Percentiles rank a stretch among this genome's conserved stretches.
These are phyloP conservation scores for Acipenser ruthenus DNA, from an alignment of 2,797 vertebrate species.

Conservation along the genomic window DNA sequence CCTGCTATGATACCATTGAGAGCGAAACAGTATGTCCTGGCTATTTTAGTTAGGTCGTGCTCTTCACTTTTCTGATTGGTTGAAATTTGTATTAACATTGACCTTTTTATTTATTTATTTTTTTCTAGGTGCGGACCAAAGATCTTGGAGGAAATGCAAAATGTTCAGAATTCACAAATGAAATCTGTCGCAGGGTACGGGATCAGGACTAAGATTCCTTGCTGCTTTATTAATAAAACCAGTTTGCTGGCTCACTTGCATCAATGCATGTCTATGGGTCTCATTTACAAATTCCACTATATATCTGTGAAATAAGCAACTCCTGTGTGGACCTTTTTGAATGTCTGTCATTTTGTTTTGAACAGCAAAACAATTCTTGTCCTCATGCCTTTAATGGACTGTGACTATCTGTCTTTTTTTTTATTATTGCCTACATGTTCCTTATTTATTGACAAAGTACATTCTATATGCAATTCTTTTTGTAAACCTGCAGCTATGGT, in stretches of 20 bases:
- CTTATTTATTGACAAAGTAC: constrained; percentile 38
- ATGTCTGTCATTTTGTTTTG: constrained; percentile 25
- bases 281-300: constrained; percentile 29
- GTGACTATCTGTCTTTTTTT: constrained; percentile 29
- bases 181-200: constrained; percentile 78
- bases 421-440: constrained; percentile 26
- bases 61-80: not conserved
- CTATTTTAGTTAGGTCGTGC: not conserved
- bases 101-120: constrained; percentile 11
- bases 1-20: constrained; percentile 84
- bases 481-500: too few species aligned
- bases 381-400: constrained; percentile 24
- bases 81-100: too few species aligned
- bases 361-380: constrained; percentile 29
- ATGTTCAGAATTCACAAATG: constrained; percentile 87
- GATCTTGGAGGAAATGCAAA: constrained; percentile 88
- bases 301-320: constrained; percentile 12
- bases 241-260: not conserved
- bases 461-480: not conserved
- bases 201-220: constrained; percentile 47
- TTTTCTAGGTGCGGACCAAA: constrained; percentile 75
- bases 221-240: not conserved
- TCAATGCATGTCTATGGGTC: constrained; percentile 14
- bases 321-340: constrained; percentile 23
- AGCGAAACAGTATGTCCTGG: constrained; percentile 67